phyloP scores from a whole-genome alignment of 1,140 invertebrate genomes.

The Cotesia chilonis region DNA sequence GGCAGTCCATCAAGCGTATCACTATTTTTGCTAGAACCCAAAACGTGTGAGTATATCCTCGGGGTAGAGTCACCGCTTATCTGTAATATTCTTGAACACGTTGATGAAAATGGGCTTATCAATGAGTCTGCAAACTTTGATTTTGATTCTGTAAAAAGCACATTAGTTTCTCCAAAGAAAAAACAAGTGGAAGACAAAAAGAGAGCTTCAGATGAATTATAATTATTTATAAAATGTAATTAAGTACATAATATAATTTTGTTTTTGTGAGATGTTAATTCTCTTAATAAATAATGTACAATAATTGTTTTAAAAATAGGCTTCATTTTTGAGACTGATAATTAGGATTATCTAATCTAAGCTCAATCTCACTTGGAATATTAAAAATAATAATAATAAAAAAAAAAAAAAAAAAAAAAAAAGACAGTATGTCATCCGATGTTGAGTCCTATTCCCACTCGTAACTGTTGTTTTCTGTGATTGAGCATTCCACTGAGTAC shows the following conservation, averaged over 20 bases:
- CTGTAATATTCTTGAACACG: constrained; percentile 82
- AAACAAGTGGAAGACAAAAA: constrained; percentile 49
- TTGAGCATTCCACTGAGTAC: constrained; percentile 78
- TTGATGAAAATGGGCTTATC: constrained; percentile 77
- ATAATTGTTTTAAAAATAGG: background rate
- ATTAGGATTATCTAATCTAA: too few species aligned
- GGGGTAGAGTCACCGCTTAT: constrained; percentile 90
- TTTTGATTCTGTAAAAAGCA: constrained; percentile 60
- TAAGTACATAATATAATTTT: background rate
- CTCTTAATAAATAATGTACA: constrained; percentile 1
- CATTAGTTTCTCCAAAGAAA: constrained; percentile 39
- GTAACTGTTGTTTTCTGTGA: constrained; percentile 71
- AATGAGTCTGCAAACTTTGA: constrained; percentile 58
- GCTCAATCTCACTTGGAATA: background rate
- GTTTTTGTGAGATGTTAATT: constrained; percentile 1
- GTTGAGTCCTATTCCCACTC: constrained; percentile 71
- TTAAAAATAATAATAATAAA: background rate
- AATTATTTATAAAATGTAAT: background rate
- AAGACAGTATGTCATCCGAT: constrained; percentile 59
- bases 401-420: background rate
- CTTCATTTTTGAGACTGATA: too few species aligned
- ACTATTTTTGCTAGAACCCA: constrained; percentile 88
- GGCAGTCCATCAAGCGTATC: constrained; percentile 79
- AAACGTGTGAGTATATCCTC: constrained; percentile 90
- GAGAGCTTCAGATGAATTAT: constrained; percentile 26